Base-by-base conservation (phyloP, 2,797 vertebrate genomes). In the Nyctibius grandis region DNA sequence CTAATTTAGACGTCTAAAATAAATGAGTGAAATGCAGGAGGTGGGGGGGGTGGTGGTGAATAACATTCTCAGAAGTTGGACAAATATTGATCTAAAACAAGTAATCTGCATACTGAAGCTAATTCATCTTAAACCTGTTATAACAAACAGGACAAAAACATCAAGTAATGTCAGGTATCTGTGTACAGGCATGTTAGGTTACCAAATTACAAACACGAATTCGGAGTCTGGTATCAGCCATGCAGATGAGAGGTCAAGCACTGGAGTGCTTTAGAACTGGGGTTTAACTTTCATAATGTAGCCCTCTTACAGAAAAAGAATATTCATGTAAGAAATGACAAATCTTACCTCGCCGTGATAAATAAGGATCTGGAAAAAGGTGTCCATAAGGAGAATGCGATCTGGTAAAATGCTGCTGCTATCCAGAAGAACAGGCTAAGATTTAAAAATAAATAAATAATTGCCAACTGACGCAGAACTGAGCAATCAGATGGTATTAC, bases 301-400 rank as follows among this genome's bases (percentile, higher is more conserved):
- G 48, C 34, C 70, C 6, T 78, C 28, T 29, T 57, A 72, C 3
- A 50, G 26, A 88, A 60, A 72, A 48, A n/a, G 2, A 26, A 6
- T 19, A 70, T 47, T 65, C 85, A 67, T 6, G 8, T 65, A 86
- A 86, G 56, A 89, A 85, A 64, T 68, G 2, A 67, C 16, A 88
- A 50, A 48, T 87, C 96, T 98, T 98, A 99, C 99, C 99, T 99
- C 99, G 95, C 99, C 99, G 3, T 99, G 99, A 97, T 99, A 99
- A 97, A 99, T 99, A 93, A 99, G 98, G 89, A 99, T 99, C 98
- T 99, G 99, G 97, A 99, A 99, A 98, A 99, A 99, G 0, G 99
- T 99, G 98, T 99, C 99, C 99, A 99, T 99, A 69, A 99, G 98
- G 64, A 99, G 99, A 97, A 99, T 99, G 29, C 99, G 98, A 96